These are phyloP conservation scores for Malthinus seriepunctatus DNA, from an alignment of 2,888 invertebrate species.

Conservation along the genomic window DNA sequence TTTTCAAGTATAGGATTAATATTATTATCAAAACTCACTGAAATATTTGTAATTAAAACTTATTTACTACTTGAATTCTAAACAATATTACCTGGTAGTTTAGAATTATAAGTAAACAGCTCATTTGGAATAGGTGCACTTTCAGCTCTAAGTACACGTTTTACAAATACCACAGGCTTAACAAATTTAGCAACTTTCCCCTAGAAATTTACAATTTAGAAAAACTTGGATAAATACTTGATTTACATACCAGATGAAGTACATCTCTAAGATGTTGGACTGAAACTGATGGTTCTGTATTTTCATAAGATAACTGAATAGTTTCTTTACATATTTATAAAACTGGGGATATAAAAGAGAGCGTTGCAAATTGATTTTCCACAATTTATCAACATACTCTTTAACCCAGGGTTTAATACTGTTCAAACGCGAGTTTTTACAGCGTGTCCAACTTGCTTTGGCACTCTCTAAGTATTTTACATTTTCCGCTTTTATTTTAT, in stretches of 20 bases:
- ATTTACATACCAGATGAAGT: constrained; percentile 37
- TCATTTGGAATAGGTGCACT: constrained; percentile 15
- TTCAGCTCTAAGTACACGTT: constrained; percentile 14
- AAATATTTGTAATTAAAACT: constrained; percentile 19
- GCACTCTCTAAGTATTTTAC: constrained; percentile 29
- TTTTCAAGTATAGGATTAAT: constrained; percentile 36
- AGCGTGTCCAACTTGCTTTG: constrained; percentile 26
- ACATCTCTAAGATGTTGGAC: constrained; percentile 36
- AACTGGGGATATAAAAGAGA: constrained; percentile 36
- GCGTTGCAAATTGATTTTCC: constrained; percentile 34
- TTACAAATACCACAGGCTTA: constrained; percentile 24
- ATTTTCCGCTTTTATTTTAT: constrained; percentile 36
- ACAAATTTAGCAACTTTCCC: constrained; percentile 31
- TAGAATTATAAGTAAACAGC: constrained; percentile 26
- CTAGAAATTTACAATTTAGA: constrained; percentile 20
- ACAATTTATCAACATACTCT: constrained; percentile 26
- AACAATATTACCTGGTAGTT: constrained; percentile 32
- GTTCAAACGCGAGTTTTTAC: background rate
- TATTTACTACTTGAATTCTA: background rate
- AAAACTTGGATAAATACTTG: background rate
- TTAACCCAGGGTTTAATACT: constrained; percentile 14
- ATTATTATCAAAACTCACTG: constrained; percentile 45
- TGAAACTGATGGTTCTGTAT: constrained; percentile 35
- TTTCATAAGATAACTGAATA: constrained; percentile 35
- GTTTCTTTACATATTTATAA: constrained; percentile 34